Percentiles rank a stretch among this genome's conserved stretches.
Evolutionary conservation across 2,888 invertebrate species (phyloP).

Genomic region (Geophilus truncorum): DNA sequence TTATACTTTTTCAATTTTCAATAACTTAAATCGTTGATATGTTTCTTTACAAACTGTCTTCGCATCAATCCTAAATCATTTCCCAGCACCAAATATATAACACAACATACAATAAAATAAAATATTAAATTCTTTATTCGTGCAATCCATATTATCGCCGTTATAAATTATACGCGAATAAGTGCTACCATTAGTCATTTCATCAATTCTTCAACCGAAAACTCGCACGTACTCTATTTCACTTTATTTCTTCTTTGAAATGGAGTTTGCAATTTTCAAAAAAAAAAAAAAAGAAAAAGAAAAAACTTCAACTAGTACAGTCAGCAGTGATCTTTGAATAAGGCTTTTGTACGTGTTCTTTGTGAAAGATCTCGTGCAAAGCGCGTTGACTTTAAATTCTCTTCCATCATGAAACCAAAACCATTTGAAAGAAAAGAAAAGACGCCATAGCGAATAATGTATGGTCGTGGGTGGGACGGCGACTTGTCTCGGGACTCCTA

Average conservation of each 20-base stretch:
- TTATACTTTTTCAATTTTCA: too few species aligned
- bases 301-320: not conserved
- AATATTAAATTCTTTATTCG: too few species aligned
- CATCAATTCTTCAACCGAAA: not conserved
- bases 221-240: not conserved
- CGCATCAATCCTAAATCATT: too few species aligned
- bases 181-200: not conserved
- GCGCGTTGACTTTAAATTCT: constrained; percentile 2
- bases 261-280: not conserved
- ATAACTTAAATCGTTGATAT: too few species aligned
- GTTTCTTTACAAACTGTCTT: too few species aligned
- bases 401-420: not conserved
- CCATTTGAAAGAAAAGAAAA: not conserved
- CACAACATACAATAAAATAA: not conserved
- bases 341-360: constrained; percentile 8
- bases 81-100: too few species aligned
- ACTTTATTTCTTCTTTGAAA: not conserved
- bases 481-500: not conserved
- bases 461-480: not conserved
- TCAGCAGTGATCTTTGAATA: constrained; percentile 19
- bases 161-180: not conserved
- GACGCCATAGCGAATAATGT: not conserved
- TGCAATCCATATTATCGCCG: too few species aligned
- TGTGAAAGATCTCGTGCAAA: not conserved
- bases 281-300: not conserved